Evolutionary conservation across 2,113 vertebrate genomes (phyloP), one percentile per base, ranked within the genome.

Genomic region (Xenopus borealis): DNA sequence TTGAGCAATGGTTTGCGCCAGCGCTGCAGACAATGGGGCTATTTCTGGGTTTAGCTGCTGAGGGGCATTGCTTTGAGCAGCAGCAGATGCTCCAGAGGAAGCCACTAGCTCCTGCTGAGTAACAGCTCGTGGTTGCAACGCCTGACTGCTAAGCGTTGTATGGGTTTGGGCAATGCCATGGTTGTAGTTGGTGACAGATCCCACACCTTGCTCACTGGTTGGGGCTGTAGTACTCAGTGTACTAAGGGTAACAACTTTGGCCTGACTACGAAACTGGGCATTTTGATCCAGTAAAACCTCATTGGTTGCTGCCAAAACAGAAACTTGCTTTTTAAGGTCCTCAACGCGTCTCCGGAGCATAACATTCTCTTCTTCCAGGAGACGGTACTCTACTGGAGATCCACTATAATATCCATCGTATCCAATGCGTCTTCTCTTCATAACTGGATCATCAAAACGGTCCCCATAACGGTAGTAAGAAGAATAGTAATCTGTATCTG

Each of bases 201-300:
- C 94, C 72, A 98, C 94, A 0, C 94, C 90, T 88, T 98, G 97
- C 85, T 99, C 97, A 1, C 86, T 88, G 19, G 93, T 92, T 0
- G 94, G 87, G 5, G 95, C 90, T 0, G 94, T 95, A 79, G 96
- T 95, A 50, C 74, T 70, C 18, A 77, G 67, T 40, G 74, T 77
- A 62, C 94, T 94, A 7, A 98, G 87, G 0, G 95, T 95, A 91
- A 98, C 94, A 78, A 98, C 97, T 84, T 98, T 99, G 82, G 95
- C 89, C 80, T 98, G 96, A 87, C 89, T 96, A 1, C 97, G 93
- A 86, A 98, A 98, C 79, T 97, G 95, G 7, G 97, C 95, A 44
- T 99, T 99, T 82, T 99, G 97, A 65, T 99, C 97, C 87, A 99
- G 87, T 46, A 99, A 89, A 68, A 98, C 96, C 84, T 99, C 96